Base-by-base conservation (phyloP, 1,140 invertebrate species). In the Drosophila auraria region DNA sequence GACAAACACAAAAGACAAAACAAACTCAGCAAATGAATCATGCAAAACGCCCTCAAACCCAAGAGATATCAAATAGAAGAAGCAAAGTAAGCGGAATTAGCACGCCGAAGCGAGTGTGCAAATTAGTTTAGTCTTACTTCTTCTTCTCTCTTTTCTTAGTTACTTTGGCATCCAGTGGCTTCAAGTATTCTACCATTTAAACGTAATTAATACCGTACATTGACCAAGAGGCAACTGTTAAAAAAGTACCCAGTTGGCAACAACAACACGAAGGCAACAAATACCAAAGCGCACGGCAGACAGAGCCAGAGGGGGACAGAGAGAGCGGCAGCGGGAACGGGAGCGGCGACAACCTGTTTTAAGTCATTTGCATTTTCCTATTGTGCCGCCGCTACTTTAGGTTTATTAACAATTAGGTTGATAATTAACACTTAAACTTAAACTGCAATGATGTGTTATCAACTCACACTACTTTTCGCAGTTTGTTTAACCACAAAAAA, bases 11-110 rank as follows among this genome's bases (percentile, higher is more conserved):
- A 59, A 49, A 45, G 42, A 53, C 51, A 59, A 44, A 23, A 60
- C 58, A 60, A 78, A 53, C 68, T 44, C 50, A 74, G 59, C 51
- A 74, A 78, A 70, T 87, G 84, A 89, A 59, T 87, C 84, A 87
- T 90, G 65, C 64, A 44, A 59, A 74, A 72, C 75, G 63, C 80
- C 82, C 74, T 65, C 73, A 77, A 58, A 68, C 49, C 45, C 30
- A 44, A 51, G 62, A 63, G 54, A 57, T 57, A 54, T 30, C 49
- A 59, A 54, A 64, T 38, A 80, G 11, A 60, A 44, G 45, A 47
- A 42, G 38, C 51, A 64, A 66, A 61, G 70, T 47, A 51, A 72
- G 20, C 40, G 56, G 70, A 75, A 87, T 56, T 72, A 69, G 75
- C 57, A 78, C 50, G 38, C 9, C 56, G 33, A 73, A 45, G 33